These are phyloP conservation scores for Keiferia lycopersicella DNA, from an alignment of 2,888 invertebrate species.

Conservation along the genomic window DNA sequence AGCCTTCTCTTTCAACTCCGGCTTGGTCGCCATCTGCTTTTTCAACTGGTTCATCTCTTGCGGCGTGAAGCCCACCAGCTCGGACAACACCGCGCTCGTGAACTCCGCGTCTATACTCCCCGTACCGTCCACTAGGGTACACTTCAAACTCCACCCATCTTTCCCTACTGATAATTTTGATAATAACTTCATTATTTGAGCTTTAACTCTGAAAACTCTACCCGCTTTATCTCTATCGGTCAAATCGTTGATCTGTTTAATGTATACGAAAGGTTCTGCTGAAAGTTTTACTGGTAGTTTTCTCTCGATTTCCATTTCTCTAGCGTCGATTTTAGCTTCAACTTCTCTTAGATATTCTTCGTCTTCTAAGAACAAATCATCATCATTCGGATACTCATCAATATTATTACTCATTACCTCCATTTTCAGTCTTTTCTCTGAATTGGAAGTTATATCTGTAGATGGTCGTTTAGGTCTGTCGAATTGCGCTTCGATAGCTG, in stretches of 20 bases:
- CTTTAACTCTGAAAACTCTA: slow-evolving; percentile 79
- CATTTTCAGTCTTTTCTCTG: slow-evolving; percentile 60
- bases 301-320: slow-evolving; percentile 31
- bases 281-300: slow-evolving; percentile 43
- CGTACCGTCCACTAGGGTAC: slow-evolving; percentile 80
- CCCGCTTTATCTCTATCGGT: slow-evolving; percentile 52
- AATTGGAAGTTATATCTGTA: slow-evolving; percentile 39
- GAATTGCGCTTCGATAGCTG: slow-evolving; percentile 61
- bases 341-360: slow-evolving; percentile 63
- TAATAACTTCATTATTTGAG: slow-evolving; percentile 76
- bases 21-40: slow-evolving; percentile 57
- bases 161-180: slow-evolving; percentile 79
- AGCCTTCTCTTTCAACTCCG: slow-evolving; percentile 60
- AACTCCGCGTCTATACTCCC: slow-evolving; percentile 79
- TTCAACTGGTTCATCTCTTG: slow-evolving; percentile 69
- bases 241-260: slow-evolving; percentile 69
- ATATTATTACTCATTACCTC: slow-evolving; percentile 37
- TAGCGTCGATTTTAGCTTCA: slow-evolving; percentile 56
- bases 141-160: slow-evolving; percentile 78
- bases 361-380: slow-evolving; percentile 60
- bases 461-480: slow-evolving; percentile 22
- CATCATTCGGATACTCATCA: slow-evolving; percentile 59
- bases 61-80: slow-evolving; percentile 74
- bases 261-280: slow-evolving; percentile 67
- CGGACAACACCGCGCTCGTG: slow-evolving; percentile 78